Percentiles rank a stretch among this genome's conserved stretches.
These are phyloP conservation scores for Pyralis farinalis DNA, from an alignment of 2,888 invertebrate species.

Conservation along the genomic window DNA sequence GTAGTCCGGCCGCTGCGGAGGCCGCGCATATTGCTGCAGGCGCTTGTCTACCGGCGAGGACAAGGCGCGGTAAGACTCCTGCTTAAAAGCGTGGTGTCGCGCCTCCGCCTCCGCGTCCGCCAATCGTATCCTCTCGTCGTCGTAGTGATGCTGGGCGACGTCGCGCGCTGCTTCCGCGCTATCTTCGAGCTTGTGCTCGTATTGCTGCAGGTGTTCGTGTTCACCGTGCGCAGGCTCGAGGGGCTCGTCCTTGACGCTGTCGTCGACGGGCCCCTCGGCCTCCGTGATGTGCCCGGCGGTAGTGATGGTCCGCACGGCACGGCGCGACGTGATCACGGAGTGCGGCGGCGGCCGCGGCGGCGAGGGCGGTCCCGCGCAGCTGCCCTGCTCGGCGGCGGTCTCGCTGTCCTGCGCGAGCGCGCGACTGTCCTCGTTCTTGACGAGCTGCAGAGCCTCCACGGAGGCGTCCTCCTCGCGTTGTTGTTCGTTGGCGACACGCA, in stretches of 20 bases:
- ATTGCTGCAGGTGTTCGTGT: conserved; percentile 38
- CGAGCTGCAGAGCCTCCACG: conserved; percentile 62
- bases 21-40: conserved; percentile 35
- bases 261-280: conserved; percentile 31
- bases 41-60: conserved; percentile 41
- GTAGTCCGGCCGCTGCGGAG: conserved; percentile 38
- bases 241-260: conserved; percentile 66
- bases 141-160: conserved; percentile 44
- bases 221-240: conserved; percentile 43
- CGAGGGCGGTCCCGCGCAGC: conserved; percentile 15
- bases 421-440: conserved; percentile 55
- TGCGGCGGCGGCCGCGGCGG: conserved; percentile 50
- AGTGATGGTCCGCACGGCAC: conserved; percentile 81
- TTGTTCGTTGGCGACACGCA: conserved; percentile 29
- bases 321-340: conserved; percentile 80
- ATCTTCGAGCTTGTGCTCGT: conserved; percentile 44
- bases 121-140: conserved; percentile 55
- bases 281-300: conserved; percentile 81
- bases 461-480: conserved; percentile 34
- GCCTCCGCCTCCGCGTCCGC: conserved; percentile 56
- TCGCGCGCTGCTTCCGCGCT: conserved; percentile 30
- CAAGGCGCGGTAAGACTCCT: conserved; percentile 55
- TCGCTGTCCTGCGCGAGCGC: conserved; percentile 28
- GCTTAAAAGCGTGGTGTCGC: conserved; percentile 64
- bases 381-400: conserved; percentile 6